Base-by-base conservation (phyloP, 2,888 invertebrate genomes). In the Stenotaenia linearis region DNA sequence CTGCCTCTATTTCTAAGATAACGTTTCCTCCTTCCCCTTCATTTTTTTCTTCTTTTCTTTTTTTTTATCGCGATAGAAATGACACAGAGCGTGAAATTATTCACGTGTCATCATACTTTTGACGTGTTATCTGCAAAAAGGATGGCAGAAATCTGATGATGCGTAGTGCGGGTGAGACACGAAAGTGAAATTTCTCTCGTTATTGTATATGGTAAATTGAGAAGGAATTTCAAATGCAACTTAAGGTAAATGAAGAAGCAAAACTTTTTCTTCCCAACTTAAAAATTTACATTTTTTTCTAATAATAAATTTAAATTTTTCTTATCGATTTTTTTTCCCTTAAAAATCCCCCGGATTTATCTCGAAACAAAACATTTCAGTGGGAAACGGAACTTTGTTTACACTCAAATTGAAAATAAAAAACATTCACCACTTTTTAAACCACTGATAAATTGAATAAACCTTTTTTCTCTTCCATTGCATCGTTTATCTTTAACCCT, bases 51-150 rank as follows among this genome's bases (percentile, higher is more conserved):
- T 61, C 23, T 25, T 61, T 61, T 25, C 23, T 56, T 21, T 25
- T 61, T 61, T 61, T 61, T 61, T 28, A 61, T 61, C 61, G 61
- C 61, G 61, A 61, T 23, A 61, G 25, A 25, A 61, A 61, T 61
- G 61, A 61, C 61, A 61, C 61, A 23, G 61, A 61, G 61, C 61
- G 61, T 61, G 61, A 61, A 61, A 61, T 61, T 61, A 61, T 61
- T 61, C 61, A 61, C 61, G 61, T 61, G 61, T 61, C 61, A 61
- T 61, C 61, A 61, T 28, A 61, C 61, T 25, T 61, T 61, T 61
- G 61, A 61, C 61, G 61, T 61, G 23, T 61, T 61, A 61, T 61
- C 61, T 61, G 61, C n/a, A 45, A 61, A 61, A 61, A 61, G 61
- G 25, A 61, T 61, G 61, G 25, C 28, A 28, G 61, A 61, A 61